Conservation (phyloP, 2,113 vertebrate genomes). For the Numida meleagris region DNA sequence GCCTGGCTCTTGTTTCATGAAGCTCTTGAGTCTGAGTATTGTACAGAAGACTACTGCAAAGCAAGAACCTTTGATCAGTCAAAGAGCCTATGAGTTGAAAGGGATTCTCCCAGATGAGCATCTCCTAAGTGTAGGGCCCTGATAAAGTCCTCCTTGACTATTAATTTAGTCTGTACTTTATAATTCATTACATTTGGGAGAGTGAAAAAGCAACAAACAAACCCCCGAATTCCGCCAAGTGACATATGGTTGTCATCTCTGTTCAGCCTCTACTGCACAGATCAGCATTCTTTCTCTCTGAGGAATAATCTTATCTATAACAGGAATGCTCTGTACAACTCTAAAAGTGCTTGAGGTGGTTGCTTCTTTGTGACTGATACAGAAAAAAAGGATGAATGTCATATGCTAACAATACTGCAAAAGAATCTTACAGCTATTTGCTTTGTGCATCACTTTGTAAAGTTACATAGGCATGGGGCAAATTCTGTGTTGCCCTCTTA, state of each 20-base stretch:
- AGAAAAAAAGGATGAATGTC: not conserved
- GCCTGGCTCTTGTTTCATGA: not conserved
- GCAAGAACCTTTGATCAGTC: conserved; percentile 60
- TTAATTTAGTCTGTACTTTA: conserved; percentile 63
- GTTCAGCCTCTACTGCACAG: conserved; percentile 32
- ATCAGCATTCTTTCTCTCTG: not conserved
- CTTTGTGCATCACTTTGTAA: not conserved
- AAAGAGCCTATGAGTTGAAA: conserved; percentile 29
- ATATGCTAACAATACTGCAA: not conserved
- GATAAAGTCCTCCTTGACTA: conserved; percentile 44
- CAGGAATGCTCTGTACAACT: not conserved
- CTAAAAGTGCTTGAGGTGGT: not conserved
- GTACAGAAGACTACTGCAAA: conserved; percentile 34
- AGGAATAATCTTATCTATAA: not conserved
- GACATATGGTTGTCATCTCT: conserved; percentile 64
- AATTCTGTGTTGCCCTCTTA: not conserved
- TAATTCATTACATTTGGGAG: conserved; percentile 61
- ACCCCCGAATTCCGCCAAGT: conserved; percentile 24
- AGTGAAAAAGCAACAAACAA: conserved; percentile 39
- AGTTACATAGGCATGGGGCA: not conserved
- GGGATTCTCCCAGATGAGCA: conserved; percentile 24
- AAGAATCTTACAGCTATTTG: not conserved
- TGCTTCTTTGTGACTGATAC: not conserved
- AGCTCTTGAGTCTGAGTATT: conserved; percentile 28
- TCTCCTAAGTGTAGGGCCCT: conserved; percentile 19